phyloP scores from a whole-genome alignment of 92 coral and sea anemone genomes.

The Parazoanthus swiftii region DNA sequence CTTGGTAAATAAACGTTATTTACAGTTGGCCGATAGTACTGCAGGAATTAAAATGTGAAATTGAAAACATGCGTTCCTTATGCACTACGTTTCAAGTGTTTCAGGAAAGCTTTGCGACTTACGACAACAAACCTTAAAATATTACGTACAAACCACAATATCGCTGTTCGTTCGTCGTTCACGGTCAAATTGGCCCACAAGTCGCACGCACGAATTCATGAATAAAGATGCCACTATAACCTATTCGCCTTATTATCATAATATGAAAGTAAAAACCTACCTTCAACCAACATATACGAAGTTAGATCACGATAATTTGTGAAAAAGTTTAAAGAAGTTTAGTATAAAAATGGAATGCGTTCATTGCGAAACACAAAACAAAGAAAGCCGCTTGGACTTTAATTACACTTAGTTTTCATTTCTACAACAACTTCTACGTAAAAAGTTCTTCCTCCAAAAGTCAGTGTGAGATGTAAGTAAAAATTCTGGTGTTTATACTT shows the following conservation, averaged over 20 bases:
- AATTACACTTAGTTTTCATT: conserved; percentile 28
- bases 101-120: not conserved
- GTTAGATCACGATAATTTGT: not conserved
- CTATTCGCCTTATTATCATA: conserved; percentile 88
- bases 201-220: conserved; percentile 72
- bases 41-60: not conserved
- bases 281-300: not conserved
- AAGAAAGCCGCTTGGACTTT: conserved; percentile 34
- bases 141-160: conserved; percentile 2
- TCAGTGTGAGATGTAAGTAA: not conserved
- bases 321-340: not conserved
- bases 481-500: not conserved
- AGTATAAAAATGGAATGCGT: conserved; percentile 20
- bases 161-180: conserved; percentile 16
- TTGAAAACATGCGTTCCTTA: conserved; percentile 9
- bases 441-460: conserved; percentile 20
- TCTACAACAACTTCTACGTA: conserved; percentile 13
- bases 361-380: conserved; percentile 34
- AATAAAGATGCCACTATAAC: conserved; percentile 70
- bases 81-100: conserved; percentile 3
- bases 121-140: not conserved
- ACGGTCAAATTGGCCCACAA: conserved; percentile 63
- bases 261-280: conserved; percentile 50
- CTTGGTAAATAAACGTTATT: conserved; percentile 37
- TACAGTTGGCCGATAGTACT: conserved; percentile 13